Base-by-base conservation (phyloP, 2,888 invertebrate genomes). In the Orthosia gothica region DNA sequence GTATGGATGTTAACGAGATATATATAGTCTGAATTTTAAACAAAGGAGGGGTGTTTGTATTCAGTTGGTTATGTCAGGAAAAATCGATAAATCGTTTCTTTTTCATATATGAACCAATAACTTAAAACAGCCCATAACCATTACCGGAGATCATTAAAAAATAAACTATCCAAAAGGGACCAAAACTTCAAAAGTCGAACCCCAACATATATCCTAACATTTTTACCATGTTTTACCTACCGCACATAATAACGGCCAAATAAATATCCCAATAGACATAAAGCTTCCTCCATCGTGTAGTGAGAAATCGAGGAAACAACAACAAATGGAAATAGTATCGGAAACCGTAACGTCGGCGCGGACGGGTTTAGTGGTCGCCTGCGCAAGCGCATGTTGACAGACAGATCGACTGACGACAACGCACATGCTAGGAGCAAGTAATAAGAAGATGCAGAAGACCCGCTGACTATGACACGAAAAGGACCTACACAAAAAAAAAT, bases 321-420 rank as follows among this genome's bases (percentile, higher is more conserved):
- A 91, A 91, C 93, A 94, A 93, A 94, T 93, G 91, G 91, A 92
- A 92, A 92, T 92, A 91, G 91, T 90, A 91, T 94, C 93, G 96
- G 96, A 95, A 94, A 91, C 93, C 85, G 93, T 92, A 94, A 95
- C 92, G 93, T 84, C 63, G 72, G 89, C 88, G 95, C 83, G 89
- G 93, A 96, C 94, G 93, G 88, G 94, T 95, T 95, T 95, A 96
- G 91, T 89, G 89, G 86, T 89, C 87, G 87, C 63, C 79, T 59
- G 87, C 87, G 88, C 83, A 76, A 63, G 83, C 79, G 79, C 83
- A 63, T 80, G 91, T 67, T 89, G 95, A 95, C 91, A 89, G 94
- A 94, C 88, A 92, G 91, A 96, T 94, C 88, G 93, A 81, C 92
- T 91, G 94, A 89, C 90, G 94, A 95, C 92, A 91, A 89, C 88